Percentiles rank a stretch among this genome's conserved stretches.
Evolutionary conservation across 2,113 vertebrate genomes (phyloP).

Genomic region (Callocephalon fimbriatum): DNA sequence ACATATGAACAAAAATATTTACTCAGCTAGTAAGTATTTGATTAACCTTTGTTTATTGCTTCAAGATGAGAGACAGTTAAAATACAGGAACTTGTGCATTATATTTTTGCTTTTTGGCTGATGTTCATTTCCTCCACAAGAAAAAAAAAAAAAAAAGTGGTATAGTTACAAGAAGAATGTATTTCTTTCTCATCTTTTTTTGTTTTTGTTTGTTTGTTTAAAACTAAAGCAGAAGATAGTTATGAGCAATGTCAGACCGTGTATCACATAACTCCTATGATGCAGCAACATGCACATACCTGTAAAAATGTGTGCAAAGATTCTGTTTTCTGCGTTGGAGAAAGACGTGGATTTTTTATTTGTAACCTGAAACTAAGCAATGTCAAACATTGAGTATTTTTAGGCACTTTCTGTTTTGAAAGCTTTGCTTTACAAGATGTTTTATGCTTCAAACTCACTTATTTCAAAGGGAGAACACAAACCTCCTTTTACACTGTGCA

Average conservation of each 20-base stretch:
- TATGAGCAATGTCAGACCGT: not conserved
- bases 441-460: not conserved
- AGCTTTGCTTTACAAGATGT: not conserved
- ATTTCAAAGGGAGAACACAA: not conserved
- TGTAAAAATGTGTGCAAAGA: not conserved
- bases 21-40: slow-evolving; percentile 60
- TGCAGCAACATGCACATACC: not conserved
- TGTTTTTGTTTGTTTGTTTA: not conserved
- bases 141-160: not conserved
- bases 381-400: not conserved
- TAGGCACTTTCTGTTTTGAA: not conserved
- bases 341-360: not conserved
- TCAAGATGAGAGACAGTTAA: slow-evolving; percentile 62
- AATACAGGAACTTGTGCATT: slow-evolving; percentile 38
- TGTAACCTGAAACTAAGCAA: not conserved
- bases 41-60: slow-evolving; percentile 67
- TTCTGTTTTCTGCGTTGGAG: not conserved
- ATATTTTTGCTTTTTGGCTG: slow-evolving; percentile 47
- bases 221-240: not conserved
- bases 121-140: slow-evolving; percentile 33
- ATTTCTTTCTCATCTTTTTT: not conserved
- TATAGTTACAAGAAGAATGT: not conserved
- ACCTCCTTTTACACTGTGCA: not conserved
- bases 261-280: not conserved
- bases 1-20: slow-evolving; percentile 45